These are phyloP conservation scores for Physella acuta DNA, from an alignment of 1,140 invertebrate genomes.

Conservation along the genomic window DNA sequence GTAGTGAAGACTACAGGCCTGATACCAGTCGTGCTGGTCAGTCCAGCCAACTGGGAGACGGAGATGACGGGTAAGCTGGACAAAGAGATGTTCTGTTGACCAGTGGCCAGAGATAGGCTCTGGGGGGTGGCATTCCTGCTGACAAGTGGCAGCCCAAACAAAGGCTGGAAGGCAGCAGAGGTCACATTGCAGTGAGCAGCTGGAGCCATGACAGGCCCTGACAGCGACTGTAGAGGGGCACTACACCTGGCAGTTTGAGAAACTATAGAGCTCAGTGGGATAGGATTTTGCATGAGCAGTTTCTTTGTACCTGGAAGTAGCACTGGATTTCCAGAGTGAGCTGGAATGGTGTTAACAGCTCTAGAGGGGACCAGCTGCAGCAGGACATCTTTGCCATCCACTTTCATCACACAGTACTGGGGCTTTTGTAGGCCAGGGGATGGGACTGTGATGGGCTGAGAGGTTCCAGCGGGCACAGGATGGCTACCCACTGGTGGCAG, in stretches of 20 bases:
- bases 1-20: background rate
- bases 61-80: background rate
- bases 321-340: background rate
- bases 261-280: background rate
- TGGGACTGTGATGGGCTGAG: background rate
- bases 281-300: background rate
- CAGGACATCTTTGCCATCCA: slow-evolving; percentile 21
- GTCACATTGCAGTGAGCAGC: background rate
- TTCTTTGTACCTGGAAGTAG: background rate
- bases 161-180: background rate
- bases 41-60: too few species aligned
- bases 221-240: background rate
- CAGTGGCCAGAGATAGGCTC: background rate
- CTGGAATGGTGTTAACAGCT: background rate
- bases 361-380: slow-evolving; percentile 5
- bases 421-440: background rate
- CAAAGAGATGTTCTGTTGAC: background rate
- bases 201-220: background rate
- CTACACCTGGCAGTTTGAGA: background rate
- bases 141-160: background rate
- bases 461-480: background rate
- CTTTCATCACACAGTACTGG: slow-evolving; percentile 3
- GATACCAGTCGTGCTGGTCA: background rate
- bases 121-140: background rate
- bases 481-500: background rate